Base-by-base conservation (phyloP, 1,140 invertebrate genomes). In the Drosophila gunungcola region DNA sequence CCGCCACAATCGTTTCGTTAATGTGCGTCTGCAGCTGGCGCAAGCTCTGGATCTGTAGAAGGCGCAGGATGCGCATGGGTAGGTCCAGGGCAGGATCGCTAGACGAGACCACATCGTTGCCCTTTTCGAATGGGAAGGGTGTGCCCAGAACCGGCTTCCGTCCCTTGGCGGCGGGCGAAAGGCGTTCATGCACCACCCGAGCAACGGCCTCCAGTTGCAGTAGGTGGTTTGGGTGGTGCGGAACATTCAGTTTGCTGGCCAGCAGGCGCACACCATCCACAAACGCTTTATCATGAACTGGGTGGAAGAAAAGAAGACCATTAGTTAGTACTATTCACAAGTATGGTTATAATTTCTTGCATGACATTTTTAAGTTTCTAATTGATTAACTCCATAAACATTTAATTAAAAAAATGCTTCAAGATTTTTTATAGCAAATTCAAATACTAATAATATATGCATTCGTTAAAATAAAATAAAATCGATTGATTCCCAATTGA, bases 21-120 rank as follows among this genome's bases (percentile, higher is more conserved):
- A 99, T 98, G 85, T 95, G 95, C 0, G 98, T 99, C 93, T 99
- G 98, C 25, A 99, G 94, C 73, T 98, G 94, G 74, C 98, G 94
- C 6, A 99, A 92, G 92, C 99, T 97, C 84, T 97, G 96, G 74
- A 99, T 96, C 92, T 98, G 98, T 3, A 99, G 92, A 13, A 99
- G 94, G 41, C 97, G 94, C 27, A 99, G 93, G 42, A 98, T 95
- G 93, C 96, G 96, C 4, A 96, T 95, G 11, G 97, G 97, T 86
- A 96, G 95, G 76, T 97, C 96, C 54, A 96, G 82, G 70, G 95
- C 93, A 45, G 94, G 93, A 72, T 97, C 95, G 84, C 95, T 93
- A 11, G 42, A 48, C 13, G 96, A 92, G 0, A 91, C 81, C 1
- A 90, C 56, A 53, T 92, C 86, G 52, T 92, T 84, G 9, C 91